Percentiles rank a stretch among this genome's conserved stretches.
Evolutionary conservation across 2,113 vertebrate genomes (phyloP).

Genomic region (Hippolais icterina): DNA sequence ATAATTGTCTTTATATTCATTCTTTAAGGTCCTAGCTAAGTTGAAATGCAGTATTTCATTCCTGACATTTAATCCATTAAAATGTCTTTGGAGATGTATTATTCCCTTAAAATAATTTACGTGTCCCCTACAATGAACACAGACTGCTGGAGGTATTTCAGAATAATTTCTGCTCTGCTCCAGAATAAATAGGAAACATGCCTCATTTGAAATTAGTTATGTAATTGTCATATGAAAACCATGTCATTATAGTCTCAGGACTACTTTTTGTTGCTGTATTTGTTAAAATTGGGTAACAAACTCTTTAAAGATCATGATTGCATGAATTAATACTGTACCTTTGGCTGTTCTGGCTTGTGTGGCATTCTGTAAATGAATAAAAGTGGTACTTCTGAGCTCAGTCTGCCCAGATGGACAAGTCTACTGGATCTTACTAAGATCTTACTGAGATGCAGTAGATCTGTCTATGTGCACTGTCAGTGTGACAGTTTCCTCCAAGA

Average conservation of each 20-base stretch:
- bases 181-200: not conserved
- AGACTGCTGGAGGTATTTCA: not conserved
- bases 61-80: constrained; percentile 75
- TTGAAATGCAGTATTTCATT: constrained; percentile 75
- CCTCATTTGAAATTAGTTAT: not conserved
- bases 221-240: not conserved
- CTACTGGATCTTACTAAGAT: not conserved
- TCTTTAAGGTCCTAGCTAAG: constrained; percentile 45
- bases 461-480: not conserved
- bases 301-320: not conserved
- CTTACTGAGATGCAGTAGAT: not conserved
- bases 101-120: constrained; percentile 68
- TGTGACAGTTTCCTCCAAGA: rapidly evolving
- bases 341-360: not conserved
- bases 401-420: not conserved
- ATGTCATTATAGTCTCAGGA: rapidly evolving
- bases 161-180: not conserved
- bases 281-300: not conserved
- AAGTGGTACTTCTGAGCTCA: not conserved
- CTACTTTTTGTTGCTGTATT: not conserved
- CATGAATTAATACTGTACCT: not conserved
- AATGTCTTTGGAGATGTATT: constrained; percentile 70
- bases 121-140: not conserved
- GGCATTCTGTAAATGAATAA: not conserved
- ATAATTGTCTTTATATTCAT: constrained; percentile 51